phyloP scores from a whole-genome alignment of 2,113 vertebrate species.

The Tragelaphus buxtoni region DNA sequence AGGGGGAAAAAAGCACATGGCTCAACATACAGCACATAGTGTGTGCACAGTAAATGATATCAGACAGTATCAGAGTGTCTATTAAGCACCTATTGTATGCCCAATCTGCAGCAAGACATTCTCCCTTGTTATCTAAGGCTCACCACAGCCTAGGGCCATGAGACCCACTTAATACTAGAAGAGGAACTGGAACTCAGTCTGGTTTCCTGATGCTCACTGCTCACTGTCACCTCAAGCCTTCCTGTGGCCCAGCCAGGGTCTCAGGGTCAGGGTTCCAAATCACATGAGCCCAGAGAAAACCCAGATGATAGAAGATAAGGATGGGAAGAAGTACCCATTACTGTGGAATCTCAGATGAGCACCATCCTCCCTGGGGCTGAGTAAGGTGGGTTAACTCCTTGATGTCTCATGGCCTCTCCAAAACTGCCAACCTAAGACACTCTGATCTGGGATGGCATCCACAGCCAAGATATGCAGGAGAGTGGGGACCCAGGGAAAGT shows the following conservation, averaged over 20 bases:
- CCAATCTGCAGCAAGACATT: neutral
- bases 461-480: neutral
- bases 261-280: neutral
- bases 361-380: neutral
- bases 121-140: neutral
- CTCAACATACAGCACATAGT: neutral
- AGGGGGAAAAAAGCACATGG: neutral
- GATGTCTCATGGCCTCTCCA: neutral
- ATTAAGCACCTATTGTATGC: neutral
- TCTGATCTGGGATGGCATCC: neutral
- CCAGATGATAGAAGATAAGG: too few species aligned
- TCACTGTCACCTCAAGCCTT: neutral
- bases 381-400: neutral
- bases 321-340: neutral
- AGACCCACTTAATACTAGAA: neutral
- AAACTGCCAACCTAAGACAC: neutral
- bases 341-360: neutral
- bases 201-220: neutral
- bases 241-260: too few species aligned
- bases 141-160: neutral
- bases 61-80: neutral
- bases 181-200: neutral
- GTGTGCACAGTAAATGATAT: neutral
- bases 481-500: rapidly evolving
- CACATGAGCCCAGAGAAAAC: neutral